A percentile compares a stretch with the other conserved stretches of the same genome.
These are phyloP conservation scores for Labeo rohita DNA, from an alignment of 2,113 vertebrate species.

Conservation along the genomic window DNA sequence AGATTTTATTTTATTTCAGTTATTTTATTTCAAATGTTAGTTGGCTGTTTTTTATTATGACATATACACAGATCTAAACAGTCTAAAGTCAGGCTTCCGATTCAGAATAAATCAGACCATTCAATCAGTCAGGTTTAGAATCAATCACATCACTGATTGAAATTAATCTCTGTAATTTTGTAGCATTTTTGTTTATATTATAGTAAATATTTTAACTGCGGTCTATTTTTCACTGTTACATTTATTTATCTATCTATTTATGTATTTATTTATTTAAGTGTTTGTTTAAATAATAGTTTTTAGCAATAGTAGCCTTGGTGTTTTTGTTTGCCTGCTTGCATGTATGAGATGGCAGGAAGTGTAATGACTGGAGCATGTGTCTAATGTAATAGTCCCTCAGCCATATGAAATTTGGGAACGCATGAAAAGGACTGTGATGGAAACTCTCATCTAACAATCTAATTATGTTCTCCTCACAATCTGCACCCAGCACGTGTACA, in stretches of 20 bases:
- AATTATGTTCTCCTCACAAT: conserved; percentile 20
- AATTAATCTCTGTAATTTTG: background rate
- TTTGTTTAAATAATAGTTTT: background rate
- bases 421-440: conserved; percentile 14
- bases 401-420: conserved; percentile 47
- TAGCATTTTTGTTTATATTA: background rate
- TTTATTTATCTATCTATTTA: background rate
- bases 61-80: background rate
- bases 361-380: conserved; percentile 40
- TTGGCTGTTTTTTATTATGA: background rate
- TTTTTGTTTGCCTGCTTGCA: background rate
- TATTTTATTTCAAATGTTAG: background rate
- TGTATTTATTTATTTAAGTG: background rate
- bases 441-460: conserved; percentile 32
- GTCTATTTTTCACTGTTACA: background rate
- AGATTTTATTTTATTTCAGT: no score
- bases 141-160: background rate
- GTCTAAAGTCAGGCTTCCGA: background rate
- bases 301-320: background rate
- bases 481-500: background rate
- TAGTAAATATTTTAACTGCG: background rate
- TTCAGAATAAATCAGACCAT: background rate
- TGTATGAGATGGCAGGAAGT: conserved; percentile 4
- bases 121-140: background rate
- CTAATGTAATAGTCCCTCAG: conserved; percentile 54